Evolutionary conservation across 2,888 invertebrate species (phyloP).

Genomic region (Erannis defoliaria): DNA sequence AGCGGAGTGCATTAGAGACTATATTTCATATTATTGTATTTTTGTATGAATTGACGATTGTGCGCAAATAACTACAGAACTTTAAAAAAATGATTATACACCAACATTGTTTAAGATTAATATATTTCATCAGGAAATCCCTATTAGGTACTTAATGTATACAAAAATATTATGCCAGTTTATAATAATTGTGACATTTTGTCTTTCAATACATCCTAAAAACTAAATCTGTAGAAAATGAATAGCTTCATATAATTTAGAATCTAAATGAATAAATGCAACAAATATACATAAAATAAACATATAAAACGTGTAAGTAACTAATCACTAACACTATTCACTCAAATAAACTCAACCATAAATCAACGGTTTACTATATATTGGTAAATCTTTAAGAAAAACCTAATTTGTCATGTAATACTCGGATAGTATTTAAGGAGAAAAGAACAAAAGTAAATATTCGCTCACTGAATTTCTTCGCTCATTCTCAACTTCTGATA

Average conservation of each 20-base stretch:
- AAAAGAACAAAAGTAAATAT: slow-evolving; percentile 6
- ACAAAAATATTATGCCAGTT: slow-evolving; percentile 50
- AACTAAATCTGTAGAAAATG: slow-evolving; percentile 63
- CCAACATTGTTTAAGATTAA: slow-evolving; percentile 1
- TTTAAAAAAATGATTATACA: background rate
- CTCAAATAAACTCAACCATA: slow-evolving; percentile 53
- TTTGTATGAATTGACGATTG: slow-evolving; percentile 35
- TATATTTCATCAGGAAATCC: background rate
- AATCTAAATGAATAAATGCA: slow-evolving; percentile 76
- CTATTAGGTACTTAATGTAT: slow-evolving; percentile 2
- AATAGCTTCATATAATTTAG: slow-evolving; percentile 43
- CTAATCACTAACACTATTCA: slow-evolving; percentile 53
- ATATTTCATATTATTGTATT: background rate
- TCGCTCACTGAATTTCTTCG: slow-evolving; percentile 4
- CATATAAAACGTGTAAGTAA: slow-evolving; percentile 48
- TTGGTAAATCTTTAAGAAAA: slow-evolving; percentile 39
- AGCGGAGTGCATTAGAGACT: slow-evolving; percentile 7
- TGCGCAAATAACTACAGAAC: slow-evolving; percentile 13
- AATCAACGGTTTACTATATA: slow-evolving; percentile 46
- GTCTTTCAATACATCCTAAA: slow-evolving; percentile 52
- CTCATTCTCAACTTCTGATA: slow-evolving; percentile 22
- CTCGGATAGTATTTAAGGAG: slow-evolving; percentile 32
- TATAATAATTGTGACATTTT: slow-evolving; percentile 48
- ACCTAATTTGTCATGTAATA: slow-evolving; percentile 34
- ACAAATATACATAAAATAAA: slow-evolving; percentile 74